These are phyloP conservation scores for Dicrurus megarhynchus DNA, from an alignment of 2,113 vertebrate species.

Conservation along the genomic window DNA sequence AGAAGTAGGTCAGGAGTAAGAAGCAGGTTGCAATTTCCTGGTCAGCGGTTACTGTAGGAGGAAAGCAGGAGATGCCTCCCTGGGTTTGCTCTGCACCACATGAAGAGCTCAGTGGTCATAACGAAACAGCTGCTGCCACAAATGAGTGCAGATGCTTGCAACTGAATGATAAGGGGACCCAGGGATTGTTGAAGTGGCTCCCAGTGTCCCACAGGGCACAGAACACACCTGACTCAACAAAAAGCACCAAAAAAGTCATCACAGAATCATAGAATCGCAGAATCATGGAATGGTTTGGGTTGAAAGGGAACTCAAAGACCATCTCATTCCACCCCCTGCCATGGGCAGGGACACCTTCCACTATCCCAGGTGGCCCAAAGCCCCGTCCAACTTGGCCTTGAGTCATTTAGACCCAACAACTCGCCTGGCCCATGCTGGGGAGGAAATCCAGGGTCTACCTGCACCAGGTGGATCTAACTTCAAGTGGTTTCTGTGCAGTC, in stretches of 20 bases:
- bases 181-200: not conserved
- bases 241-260: not conserved
- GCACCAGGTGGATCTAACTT: not conserved
- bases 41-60: conserved; percentile 3
- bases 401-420: not conserved
- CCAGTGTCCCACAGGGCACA: not conserved
- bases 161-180: not conserved
- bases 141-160: not conserved
- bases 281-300: not conserved
- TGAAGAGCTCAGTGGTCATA: conserved; percentile 19
- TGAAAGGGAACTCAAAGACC: not conserved
- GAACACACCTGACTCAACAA: accelerated
- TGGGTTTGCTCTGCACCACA: not conserved
- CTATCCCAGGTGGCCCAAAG: not conserved
- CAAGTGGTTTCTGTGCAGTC: not conserved
- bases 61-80: not conserved
- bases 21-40: not conserved
- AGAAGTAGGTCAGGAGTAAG: conserved; percentile 55
- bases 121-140: conserved; percentile 14
- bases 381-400: accelerated
- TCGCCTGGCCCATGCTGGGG: accelerated
- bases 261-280: accelerated
- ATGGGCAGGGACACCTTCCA: not conserved
- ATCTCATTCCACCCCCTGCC: not conserved
- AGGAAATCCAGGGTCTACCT: not conserved